Evolutionary conservation across 2,797 vertebrate genomes (phyloP), one percentile per base, ranked within the genome.

Genomic region (Dicrostonyx torquatus): DNA sequence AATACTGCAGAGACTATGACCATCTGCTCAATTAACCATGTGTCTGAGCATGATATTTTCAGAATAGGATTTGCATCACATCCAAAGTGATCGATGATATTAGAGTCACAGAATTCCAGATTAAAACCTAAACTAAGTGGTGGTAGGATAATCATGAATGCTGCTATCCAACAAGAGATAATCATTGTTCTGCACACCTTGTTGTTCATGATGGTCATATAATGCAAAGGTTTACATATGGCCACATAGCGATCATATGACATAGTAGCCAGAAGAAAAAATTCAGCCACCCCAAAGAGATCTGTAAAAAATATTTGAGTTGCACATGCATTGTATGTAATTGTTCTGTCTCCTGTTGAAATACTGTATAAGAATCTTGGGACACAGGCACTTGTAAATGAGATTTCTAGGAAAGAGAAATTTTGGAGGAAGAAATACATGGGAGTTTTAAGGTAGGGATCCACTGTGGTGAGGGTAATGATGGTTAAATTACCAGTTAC

Each of bases 61-160:
- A 97, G 18, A 3, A 97, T 43, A 29, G 97, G 96, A 7, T 58
- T 80, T 83, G 80, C 91, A 45, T 97, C 95, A 91, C 96, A 97
- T 72, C 91, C 91, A 75, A 96, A 97, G 48, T 97, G 95, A 76
- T 97, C 66, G 68, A 97, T 97, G 15, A 88, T 37, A 72, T 96
- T 96, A 5, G 85, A 87, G 6, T 87, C 60, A 75, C 95, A 97
- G 75, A 96, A 97, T 18, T 96, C 88, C 55, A 97, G 40, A 50
- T 77, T 9, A 26, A 95, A 0, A 60, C 89, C 68, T 86, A 96
- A 68, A 92, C 92, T 53, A 82, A 96, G 66, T n/a, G 94, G 94
- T 34, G 92, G 92, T 10, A 96, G 40, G 14, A 91, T 80, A 26
- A 90, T 83, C 40, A 89, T 8, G 43, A 92, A 12, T 8, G 86